Evolutionary conservation across 2,113 vertebrate species (phyloP), one percentile per base, ranked within the genome.

Genomic region (Phalacrocorax pelagicus): DNA sequence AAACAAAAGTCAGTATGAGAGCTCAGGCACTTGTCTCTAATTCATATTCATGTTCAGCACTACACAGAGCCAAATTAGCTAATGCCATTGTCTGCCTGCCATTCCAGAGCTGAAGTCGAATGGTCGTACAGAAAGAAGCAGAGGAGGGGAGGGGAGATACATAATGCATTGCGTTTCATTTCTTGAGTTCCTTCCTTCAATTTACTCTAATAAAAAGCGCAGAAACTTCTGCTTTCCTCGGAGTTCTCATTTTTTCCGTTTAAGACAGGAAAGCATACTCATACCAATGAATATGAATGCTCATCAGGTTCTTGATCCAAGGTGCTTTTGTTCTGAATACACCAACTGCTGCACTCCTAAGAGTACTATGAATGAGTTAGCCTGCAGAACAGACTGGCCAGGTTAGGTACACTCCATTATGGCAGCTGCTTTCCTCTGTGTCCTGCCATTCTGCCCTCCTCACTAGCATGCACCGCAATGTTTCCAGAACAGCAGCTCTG

Each of bases 1-100:
- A 97, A 98, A 96, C 88, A 97, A 96, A 97, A 97, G 97, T 95
- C 97, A 96, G 97, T 92, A 93, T 94, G 97, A 97, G 86, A 96
- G 97, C 96, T 96, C 95, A 96, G 97, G 96, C 95, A 83, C 96
- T 88, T 94, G 93, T 95, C 87, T 97, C 92, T 95, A 92, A 98
- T 97, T 97, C 97, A 97, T 96, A 97, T 97, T 95, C 96, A 97
- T 81, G 94, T 59, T 93, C 75, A 82, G 78, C 90, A 38, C 71
- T 47, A 91, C 79, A 38, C 75, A 65, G 96, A 91, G 95, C 93
- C 97, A 92, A 92, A 77, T 30, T 61, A 61, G 46, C 88, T 69
- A 11, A 72, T 52, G 88, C 91, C 94, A 88, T n/a, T 80, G 93
- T 83, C 86, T 96, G 95, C 84, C 66, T 83, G 96, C 85, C 77